These are phyloP conservation scores for Apteryx owenii DNA, from an alignment of 2,113 vertebrate genomes.

Conservation along the genomic window DNA sequence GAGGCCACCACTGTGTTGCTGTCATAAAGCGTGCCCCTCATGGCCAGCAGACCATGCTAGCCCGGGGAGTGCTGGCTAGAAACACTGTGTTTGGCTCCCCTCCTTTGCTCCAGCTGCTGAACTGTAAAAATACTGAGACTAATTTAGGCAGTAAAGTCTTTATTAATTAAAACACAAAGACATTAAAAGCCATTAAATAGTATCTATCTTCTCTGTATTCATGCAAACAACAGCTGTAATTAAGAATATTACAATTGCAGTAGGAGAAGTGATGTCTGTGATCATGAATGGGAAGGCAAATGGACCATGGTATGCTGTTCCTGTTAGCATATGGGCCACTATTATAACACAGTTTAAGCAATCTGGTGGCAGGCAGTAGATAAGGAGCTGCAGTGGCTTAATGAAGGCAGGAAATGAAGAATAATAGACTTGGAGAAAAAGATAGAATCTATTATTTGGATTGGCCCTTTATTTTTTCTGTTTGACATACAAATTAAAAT, in stretches of 20 bases:
- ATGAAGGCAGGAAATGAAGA: neutral
- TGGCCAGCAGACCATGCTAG: conserved; percentile 3
- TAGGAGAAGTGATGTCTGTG: neutral
- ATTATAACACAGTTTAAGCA: neutral
- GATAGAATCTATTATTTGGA: neutral
- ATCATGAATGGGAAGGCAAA: neutral
- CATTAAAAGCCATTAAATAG: neutral
- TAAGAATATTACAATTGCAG: neutral
- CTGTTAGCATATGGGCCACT: neutral
- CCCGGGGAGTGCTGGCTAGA: conserved; percentile 40
- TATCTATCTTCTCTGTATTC: neutral
- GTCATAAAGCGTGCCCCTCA: neutral
- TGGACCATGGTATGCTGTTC: neutral
- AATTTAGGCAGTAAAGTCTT: neutral
- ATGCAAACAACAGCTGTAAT: neutral
- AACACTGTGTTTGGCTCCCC: neutral
- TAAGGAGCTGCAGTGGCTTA: neutral
- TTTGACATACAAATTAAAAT: neutral
- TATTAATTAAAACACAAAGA: neutral
- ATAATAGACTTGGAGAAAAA: neutral
- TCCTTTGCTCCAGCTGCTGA: conserved; percentile 17
- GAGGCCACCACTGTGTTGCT: conserved; percentile 30
- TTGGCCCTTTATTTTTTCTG: neutral
- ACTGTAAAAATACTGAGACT: neutral
- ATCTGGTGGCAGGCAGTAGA: neutral